phyloP scores from a whole-genome alignment of 2,797 vertebrate species.

The Phoxinus dragarum region DNA sequence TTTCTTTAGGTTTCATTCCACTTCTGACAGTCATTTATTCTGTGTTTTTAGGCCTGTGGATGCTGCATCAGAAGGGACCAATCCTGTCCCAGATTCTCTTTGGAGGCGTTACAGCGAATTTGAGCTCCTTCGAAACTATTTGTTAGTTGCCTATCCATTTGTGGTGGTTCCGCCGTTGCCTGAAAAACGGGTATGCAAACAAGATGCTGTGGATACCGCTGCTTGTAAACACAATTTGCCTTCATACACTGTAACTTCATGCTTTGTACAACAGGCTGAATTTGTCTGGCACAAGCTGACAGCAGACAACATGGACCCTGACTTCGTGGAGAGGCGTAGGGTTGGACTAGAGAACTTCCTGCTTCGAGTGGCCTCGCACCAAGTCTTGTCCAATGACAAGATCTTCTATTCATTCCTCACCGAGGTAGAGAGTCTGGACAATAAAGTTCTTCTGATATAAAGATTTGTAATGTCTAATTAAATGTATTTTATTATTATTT shows the following conservation, averaged over 20 bases:
- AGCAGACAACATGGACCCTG: conserved; percentile 97
- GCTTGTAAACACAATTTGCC: conserved; percentile 7
- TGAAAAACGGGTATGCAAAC: conserved; percentile 90
- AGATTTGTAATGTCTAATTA: background rate
- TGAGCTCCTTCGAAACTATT: conserved; percentile 90
- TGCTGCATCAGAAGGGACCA: conserved; percentile 80
- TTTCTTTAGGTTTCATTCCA: background rate
- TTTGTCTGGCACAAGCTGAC: conserved; percentile 98
- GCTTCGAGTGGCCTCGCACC: conserved; percentile 90
- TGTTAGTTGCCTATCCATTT: conserved; percentile 87
- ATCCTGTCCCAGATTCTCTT: conserved; percentile 86
- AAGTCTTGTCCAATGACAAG: conserved; percentile 87
- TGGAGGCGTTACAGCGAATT: conserved; percentile 98
- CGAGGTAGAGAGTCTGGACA: conserved; percentile 77
- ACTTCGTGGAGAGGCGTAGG: conserved; percentile 94
- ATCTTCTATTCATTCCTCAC: conserved; percentile 91
- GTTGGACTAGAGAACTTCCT: conserved; percentile 95
- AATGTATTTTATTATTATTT: background rate
- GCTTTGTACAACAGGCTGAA: conserved; percentile 83
- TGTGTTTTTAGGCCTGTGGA: conserved; percentile 82
- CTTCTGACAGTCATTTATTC: conserved; percentile 1
- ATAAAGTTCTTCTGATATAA: background rate
- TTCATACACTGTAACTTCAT: background rate
- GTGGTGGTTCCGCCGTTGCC: conserved; percentile 91
- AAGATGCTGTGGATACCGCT: background rate